A percentile compares a stretch with the other conserved stretches of the same genome.
These are phyloP conservation scores for Aphelenchoides besseyi DNA, from an alignment of 1,140 invertebrate species.

Conservation along the genomic window DNA sequence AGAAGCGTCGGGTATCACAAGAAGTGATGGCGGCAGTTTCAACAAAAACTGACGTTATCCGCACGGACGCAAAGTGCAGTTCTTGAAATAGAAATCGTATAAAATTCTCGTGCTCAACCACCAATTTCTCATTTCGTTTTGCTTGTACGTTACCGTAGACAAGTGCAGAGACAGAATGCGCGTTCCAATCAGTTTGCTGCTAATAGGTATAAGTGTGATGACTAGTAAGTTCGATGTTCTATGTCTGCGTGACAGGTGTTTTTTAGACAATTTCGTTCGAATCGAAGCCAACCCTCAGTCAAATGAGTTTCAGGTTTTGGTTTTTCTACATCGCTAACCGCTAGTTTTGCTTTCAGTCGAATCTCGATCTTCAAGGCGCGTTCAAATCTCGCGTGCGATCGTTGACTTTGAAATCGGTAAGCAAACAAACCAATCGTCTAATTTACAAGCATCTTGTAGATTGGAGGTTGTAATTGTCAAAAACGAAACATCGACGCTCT, in stretches of 20 bases:
- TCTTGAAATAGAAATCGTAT: neutral
- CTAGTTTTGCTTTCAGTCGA: too few relatives aligned
- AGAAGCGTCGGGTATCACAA: too few relatives aligned
- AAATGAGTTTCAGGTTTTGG: neutral
- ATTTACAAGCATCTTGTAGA: neutral
- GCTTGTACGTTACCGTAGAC: neutral
- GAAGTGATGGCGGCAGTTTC: too few relatives aligned
- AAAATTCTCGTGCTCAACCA: neutral
- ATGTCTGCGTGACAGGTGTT: neutral
- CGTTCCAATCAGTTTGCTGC: neutral
- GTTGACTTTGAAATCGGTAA: conserved; percentile 15
- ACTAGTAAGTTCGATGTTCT: neutral
- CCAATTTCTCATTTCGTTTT: neutral
- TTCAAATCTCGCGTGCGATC: neutral
- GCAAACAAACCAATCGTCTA: too few relatives aligned
- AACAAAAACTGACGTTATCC: too few relatives aligned
- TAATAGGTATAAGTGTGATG: neutral
- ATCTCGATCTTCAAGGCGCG: neutral
- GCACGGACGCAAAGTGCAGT: too few relatives aligned
- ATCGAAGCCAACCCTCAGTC: neutral
- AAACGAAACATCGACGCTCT: neutral
- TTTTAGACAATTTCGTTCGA: neutral
- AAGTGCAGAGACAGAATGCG: neutral
- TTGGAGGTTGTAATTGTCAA: neutral
- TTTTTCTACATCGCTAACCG: too few relatives aligned